Evolutionary conservation across 2,888 invertebrate species (phyloP).

Genomic region (Tetranychus truncatus): DNA sequence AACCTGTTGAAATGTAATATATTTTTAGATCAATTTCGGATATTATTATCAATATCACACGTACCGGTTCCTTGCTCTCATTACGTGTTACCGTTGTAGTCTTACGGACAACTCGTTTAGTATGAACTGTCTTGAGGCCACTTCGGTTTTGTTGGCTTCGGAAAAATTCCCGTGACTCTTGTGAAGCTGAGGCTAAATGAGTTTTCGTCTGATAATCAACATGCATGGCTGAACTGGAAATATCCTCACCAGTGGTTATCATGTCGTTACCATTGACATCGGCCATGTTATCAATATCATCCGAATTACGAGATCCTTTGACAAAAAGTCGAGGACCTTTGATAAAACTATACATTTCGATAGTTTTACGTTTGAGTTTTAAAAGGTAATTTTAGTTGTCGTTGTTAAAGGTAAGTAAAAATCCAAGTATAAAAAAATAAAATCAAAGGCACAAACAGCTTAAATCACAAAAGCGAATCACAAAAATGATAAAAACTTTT

Average conservation of each 20-base stretch:
- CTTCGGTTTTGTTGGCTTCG: constrained; percentile 50
- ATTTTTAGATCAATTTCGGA: too few relatives aligned
- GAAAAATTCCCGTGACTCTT: constrained; percentile 45
- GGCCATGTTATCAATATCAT: constrained; percentile 40
- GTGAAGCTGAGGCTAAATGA: constrained; percentile 28
- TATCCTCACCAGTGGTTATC: constrained; percentile 19
- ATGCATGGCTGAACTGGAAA: constrained; percentile 38
- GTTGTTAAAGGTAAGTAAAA: neutral
- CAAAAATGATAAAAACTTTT: too few relatives aligned
- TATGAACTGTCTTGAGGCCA: constrained; percentile 56
- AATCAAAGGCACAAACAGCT: neutral
- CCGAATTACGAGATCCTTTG: constrained; percentile 50
- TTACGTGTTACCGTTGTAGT: constrained; percentile 71
- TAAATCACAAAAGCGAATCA: too few relatives aligned
- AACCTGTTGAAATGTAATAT: too few relatives aligned
- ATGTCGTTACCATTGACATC: constrained; percentile 26
- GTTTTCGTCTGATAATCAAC: constrained; percentile 23
- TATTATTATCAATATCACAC: neutral
- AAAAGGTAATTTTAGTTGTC: too few relatives aligned
- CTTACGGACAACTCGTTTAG: constrained; percentile 65
- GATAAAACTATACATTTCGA: constrained; percentile 54
- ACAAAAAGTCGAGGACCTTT: constrained; percentile 50
- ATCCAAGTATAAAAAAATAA: constrained; percentile 7
- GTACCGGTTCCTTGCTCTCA: constrained; percentile 41
- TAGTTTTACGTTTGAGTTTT: neutral